These are phyloP conservation scores for Apis cerana DNA, from an alignment of 1,140 invertebrate genomes.

Conservation along the genomic window DNA sequence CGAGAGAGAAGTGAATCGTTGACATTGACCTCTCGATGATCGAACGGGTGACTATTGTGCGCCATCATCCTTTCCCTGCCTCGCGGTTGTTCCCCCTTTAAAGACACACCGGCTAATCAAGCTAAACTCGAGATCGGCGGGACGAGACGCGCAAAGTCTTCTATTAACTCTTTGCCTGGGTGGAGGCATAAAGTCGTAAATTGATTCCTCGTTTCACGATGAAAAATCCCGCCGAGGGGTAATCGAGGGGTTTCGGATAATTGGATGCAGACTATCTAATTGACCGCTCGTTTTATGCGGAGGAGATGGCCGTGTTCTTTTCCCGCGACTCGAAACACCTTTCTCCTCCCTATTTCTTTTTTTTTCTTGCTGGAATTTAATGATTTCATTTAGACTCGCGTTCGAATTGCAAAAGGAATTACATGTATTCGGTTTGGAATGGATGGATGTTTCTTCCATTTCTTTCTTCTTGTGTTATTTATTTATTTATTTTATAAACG, in stretches of 20 bases:
- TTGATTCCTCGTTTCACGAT: constrained; percentile 12
- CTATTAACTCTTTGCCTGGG: background rate
- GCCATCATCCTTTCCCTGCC: background rate
- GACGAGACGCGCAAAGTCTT: constrained; percentile 16
- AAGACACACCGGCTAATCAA: constrained; percentile 29
- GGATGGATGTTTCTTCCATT: too few relatives aligned
- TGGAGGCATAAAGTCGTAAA: constrained; percentile 21
- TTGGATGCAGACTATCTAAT: constrained; percentile 21
- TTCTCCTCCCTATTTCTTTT: background rate
- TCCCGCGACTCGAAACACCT: background rate
- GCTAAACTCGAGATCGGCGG: constrained; percentile 7
- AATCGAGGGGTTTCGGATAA: constrained; percentile 29
- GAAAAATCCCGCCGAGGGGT: constrained; percentile 3
- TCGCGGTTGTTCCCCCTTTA: background rate
- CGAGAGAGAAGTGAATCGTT: constrained; percentile 42
- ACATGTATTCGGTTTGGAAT: too few relatives aligned
- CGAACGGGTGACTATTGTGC: constrained; percentile 13
- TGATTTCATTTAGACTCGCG: too few relatives aligned
- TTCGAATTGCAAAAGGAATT: too few relatives aligned
- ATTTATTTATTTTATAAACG: too few relatives aligned
- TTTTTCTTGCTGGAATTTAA: too few relatives aligned
- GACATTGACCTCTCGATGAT: constrained; percentile 50
- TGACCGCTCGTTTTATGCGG: background rate
- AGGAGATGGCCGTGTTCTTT: too few relatives aligned
- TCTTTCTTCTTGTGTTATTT: too few relatives aligned